Evolutionary conservation across 1,140 invertebrate genomes (phyloP).

Genomic region (Belonocnema kinseyi): DNA sequence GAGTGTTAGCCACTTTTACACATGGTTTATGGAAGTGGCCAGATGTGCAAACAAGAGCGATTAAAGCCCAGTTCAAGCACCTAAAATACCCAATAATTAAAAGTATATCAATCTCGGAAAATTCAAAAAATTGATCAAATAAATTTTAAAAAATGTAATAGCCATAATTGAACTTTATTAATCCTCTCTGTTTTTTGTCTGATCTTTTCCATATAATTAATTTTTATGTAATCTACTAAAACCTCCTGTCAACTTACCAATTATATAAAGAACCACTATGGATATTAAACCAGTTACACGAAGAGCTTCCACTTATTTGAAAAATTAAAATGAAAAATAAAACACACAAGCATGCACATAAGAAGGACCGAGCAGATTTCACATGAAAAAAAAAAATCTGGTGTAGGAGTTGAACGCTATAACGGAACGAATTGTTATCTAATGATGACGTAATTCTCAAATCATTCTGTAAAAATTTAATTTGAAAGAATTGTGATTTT

Average conservation of each 20-base stretch:
- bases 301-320: slow-evolving; percentile 11
- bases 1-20: too few species aligned
- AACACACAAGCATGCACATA: background rate
- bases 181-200: background rate
- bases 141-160: too few species aligned
- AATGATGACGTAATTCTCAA: background rate
- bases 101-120: background rate
- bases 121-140: background rate
- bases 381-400: background rate
- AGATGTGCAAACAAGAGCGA: background rate
- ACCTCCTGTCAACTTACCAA: slow-evolving; percentile 13
- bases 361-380: background rate
- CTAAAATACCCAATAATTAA: background rate
- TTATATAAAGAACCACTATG: slow-evolving; percentile 20
- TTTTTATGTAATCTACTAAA: slow-evolving; percentile 26
- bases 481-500: background rate
- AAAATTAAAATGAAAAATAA: background rate
- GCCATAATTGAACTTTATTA: slow-evolving; percentile 3
- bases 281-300: slow-evolving; percentile 12
- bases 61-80: too few species aligned
- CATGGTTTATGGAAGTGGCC: background rate
- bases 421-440: background rate
- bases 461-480: background rate
- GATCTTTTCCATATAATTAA: background rate
- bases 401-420: background rate